Percentiles rank a stretch among this genome's conserved stretches.
phyloP scores from a whole-genome alignment of 2,888 invertebrate species.

The Altica lythri region DNA sequence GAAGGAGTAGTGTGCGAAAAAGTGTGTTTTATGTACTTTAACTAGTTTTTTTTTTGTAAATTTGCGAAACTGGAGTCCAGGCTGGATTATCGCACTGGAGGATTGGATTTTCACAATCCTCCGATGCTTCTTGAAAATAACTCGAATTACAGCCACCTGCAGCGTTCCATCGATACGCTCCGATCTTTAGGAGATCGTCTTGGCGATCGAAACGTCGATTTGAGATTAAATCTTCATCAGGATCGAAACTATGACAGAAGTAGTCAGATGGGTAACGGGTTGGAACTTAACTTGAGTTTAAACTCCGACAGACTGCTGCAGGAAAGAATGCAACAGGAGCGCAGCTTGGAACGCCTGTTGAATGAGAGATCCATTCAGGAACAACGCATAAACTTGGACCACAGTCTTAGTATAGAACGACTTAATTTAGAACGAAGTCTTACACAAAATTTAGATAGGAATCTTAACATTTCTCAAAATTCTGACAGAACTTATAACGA shows the following conservation, averaged over 20 bases:
- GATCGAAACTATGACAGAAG: slow-evolving; percentile 42
- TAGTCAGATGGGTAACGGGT: slow-evolving; percentile 45
- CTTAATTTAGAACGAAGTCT: slow-evolving; percentile 51
- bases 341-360: slow-evolving; percentile 51
- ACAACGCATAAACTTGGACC: slow-evolving; percentile 47
- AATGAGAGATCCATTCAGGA: slow-evolving; percentile 49
- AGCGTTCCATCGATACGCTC: slow-evolving; percentile 56
- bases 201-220: slow-evolving; percentile 55
- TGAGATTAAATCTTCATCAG: slow-evolving; percentile 53
- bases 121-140: slow-evolving; percentile 53
- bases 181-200: slow-evolving; percentile 55
- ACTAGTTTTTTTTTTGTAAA: slow-evolving; percentile 11
- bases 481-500: slow-evolving; percentile 37
- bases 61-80: slow-evolving; percentile 54
- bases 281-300: slow-evolving; percentile 53
- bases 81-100: slow-evolving; percentile 55
- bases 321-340: slow-evolving; percentile 50
- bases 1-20: slow-evolving; percentile 4
- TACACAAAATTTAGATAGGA: slow-evolving; percentile 47
- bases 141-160: slow-evolving; percentile 53
- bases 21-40: slow-evolving; percentile 27
- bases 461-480: slow-evolving; percentile 37
- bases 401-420: slow-evolving; percentile 50
- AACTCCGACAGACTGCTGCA: slow-evolving; percentile 49
- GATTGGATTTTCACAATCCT: slow-evolving; percentile 56